phyloP scores from a whole-genome alignment of 2,888 invertebrate genomes.

The Synergus laeviventris region DNA sequence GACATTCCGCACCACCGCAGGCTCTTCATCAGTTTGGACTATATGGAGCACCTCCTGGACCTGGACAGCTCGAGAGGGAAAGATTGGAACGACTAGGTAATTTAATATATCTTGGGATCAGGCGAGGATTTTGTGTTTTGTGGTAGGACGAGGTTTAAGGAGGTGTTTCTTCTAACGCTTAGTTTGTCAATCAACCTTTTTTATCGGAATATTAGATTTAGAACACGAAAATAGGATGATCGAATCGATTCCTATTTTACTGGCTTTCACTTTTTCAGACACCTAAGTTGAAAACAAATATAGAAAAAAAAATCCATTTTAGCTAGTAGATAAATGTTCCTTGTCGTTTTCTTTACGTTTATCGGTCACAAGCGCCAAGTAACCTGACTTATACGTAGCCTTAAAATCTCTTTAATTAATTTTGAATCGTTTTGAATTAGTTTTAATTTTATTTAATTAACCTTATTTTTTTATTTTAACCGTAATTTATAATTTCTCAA shows the following conservation, averaged over 20 bases:
- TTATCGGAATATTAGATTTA: not conserved
- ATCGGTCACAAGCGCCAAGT: too few relatives aligned
- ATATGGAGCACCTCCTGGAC: conserved; percentile 84
- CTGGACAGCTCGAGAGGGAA: conserved; percentile 92
- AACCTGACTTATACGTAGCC: too few relatives aligned
- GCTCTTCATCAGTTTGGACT: conserved; percentile 84
- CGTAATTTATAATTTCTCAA: not conserved
- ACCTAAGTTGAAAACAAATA: too few relatives aligned
- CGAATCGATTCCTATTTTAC: too few relatives aligned
- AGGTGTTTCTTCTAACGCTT: not conserved
- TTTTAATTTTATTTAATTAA: too few relatives aligned
- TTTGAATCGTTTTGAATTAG: too few relatives aligned
- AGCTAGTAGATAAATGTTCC: too few relatives aligned
- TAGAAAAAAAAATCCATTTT: too few relatives aligned
- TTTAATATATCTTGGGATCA: conserved; percentile 60
- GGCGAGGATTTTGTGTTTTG: not conserved
- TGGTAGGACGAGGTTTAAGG: not conserved
- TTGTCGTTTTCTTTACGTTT: too few relatives aligned
- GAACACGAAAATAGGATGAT: too few relatives aligned
- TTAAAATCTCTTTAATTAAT: too few relatives aligned
- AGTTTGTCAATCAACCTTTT: not conserved
- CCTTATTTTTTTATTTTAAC: not conserved
- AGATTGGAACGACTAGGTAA: conserved; percentile 89
- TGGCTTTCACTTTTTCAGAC: too few relatives aligned
- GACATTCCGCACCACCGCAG: conserved; percentile 66